These are phyloP conservation scores for Podabrus alpinus DNA, from an alignment of 2,888 invertebrate genomes.

Conservation along the genomic window DNA sequence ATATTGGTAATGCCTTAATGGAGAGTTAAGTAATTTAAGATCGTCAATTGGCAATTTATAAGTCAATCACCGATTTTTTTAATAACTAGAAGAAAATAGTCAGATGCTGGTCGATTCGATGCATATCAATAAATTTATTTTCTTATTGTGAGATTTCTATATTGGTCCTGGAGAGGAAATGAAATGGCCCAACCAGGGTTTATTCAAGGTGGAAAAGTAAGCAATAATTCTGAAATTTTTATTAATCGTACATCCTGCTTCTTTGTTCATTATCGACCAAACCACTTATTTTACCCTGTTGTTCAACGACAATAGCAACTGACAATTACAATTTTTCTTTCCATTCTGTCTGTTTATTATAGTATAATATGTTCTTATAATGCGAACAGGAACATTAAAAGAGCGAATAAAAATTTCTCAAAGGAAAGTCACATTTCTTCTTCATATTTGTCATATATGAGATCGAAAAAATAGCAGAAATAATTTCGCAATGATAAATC, in stretches of 20 bases:
- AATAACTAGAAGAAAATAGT: too few species aligned
- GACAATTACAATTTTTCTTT: not conserved
- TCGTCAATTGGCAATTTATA: too few species aligned
- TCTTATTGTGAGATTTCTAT: too few species aligned
- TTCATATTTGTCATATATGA: too few species aligned
- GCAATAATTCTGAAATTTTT: not conserved
- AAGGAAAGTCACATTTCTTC: too few species aligned
- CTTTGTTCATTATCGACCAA: not conserved
- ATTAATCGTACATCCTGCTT: not conserved
- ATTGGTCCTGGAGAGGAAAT: too few species aligned
- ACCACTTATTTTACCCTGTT: not conserved
- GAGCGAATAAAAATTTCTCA: not conserved
- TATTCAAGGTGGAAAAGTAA: not conserved
- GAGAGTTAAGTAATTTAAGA: too few species aligned
- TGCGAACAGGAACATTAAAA: not conserved
- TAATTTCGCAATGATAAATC: not conserved
- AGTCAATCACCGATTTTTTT: too few species aligned
- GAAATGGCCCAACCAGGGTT: not conserved
- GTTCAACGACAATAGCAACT: not conserved
- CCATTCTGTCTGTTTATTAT: not conserved
- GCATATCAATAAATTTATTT: too few species aligned
- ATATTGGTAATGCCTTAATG: too few species aligned
- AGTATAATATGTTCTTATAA: not conserved
- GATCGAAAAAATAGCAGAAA: not conserved
- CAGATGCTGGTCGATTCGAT: too few species aligned